These are phyloP conservation scores for Ephialtes manifestator DNA, from an alignment of 2,888 invertebrate species.

Conservation along the genomic window DNA sequence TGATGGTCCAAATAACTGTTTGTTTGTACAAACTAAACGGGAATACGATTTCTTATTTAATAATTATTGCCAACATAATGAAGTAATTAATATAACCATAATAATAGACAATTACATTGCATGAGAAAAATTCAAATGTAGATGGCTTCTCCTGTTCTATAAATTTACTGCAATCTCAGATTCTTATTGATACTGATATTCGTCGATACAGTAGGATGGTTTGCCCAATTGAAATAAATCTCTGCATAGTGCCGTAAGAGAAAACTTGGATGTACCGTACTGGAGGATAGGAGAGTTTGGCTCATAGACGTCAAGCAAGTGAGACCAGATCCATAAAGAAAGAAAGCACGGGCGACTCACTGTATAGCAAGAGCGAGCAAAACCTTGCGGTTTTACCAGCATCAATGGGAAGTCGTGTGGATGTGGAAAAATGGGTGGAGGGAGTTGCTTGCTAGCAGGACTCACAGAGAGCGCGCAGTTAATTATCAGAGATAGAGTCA, in stretches of 20 bases:
- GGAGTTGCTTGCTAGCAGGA: slow-evolving; percentile 60
- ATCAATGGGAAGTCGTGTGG: slow-evolving; percentile 66
- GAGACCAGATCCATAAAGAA: slow-evolving; percentile 64
- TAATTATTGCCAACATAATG: not conserved
- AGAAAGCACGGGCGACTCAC: slow-evolving; percentile 44
- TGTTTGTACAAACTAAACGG: too few species aligned
- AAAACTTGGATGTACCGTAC: slow-evolving; percentile 37
- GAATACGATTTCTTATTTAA: too few species aligned
- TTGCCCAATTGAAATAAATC: not conserved
- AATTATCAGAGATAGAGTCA: slow-evolving; percentile 76
- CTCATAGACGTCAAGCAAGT: slow-evolving; percentile 54
- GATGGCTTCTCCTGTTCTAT: not conserved
- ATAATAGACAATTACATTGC: not conserved
- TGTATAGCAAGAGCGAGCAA: slow-evolving; percentile 46
- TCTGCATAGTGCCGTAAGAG: not conserved
- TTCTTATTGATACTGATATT: not conserved
- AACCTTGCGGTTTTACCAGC: slow-evolving; percentile 47
- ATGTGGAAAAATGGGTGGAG: slow-evolving; percentile 54
- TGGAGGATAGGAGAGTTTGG: slow-evolving; percentile 39
- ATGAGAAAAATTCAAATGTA: not conserved
- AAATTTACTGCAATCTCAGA: not conserved
- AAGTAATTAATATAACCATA: not conserved
- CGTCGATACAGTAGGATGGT: not conserved
- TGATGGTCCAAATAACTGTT: too few species aligned
- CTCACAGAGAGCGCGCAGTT: slow-evolving; percentile 69